Percentiles rank a stretch among this genome's conserved stretches.
Conservation (phyloP, 2,888 invertebrate genomes). For the Melanostoma mellinum region DNA sequence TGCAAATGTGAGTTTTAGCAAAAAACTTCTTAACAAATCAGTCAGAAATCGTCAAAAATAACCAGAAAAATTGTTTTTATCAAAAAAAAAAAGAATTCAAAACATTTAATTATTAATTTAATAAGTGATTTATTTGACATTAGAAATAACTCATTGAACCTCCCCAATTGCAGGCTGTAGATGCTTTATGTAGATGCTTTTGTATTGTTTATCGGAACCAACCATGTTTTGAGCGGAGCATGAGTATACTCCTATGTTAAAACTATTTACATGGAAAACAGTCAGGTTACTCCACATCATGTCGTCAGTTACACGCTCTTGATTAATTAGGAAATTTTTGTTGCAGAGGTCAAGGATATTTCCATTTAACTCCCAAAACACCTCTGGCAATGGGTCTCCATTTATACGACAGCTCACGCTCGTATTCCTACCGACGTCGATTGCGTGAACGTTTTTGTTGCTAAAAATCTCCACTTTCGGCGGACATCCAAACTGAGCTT, state of each 20-base stretch:
- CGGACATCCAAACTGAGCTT: conserved; percentile 91
- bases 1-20: no score
- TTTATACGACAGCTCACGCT: conserved; percentile 91
- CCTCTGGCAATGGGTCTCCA: conserved; percentile 92
- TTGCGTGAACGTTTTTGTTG: conserved; percentile 84
- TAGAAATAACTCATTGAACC: conserved; percentile 81
- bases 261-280: conserved; percentile 90
- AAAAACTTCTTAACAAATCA: no score
- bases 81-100: no score
- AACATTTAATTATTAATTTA: no score
- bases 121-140: no score
- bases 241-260: conserved; percentile 92
- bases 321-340: conserved; percentile 82
- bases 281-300: conserved; percentile 90
- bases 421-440: conserved; percentile 91
- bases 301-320: conserved; percentile 80
- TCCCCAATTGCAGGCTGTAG: conserved; percentile 83
- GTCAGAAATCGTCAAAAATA: no score
- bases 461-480: conserved; percentile 88
- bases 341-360: conserved; percentile 83
- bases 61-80: no score
- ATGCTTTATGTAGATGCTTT: conserved; percentile 86
- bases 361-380: conserved; percentile 92
- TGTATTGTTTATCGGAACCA: conserved; percentile 83
- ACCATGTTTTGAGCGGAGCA: conserved; percentile 83